phyloP scores from a whole-genome alignment of 1,140 invertebrate genomes.

The Aphelinus atriplicis region DNA sequence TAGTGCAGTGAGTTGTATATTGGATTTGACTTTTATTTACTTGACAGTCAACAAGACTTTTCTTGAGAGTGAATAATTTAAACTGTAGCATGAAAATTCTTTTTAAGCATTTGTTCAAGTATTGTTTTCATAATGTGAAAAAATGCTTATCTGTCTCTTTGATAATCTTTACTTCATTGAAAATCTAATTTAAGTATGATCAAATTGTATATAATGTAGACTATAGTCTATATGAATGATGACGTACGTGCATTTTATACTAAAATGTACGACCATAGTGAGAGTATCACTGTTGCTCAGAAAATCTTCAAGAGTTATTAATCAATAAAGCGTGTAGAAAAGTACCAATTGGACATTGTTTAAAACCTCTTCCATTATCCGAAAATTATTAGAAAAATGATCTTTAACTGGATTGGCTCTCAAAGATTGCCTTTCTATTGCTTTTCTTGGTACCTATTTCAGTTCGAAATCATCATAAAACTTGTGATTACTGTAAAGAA shows the following conservation, averaged over 20 bases:
- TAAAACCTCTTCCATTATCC: too few species aligned
- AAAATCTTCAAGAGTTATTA: background rate
- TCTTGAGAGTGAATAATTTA: too few species aligned
- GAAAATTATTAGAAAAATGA: too few species aligned
- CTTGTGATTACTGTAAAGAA: too few species aligned
- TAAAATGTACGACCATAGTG: constrained; percentile 35
- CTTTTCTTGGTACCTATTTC: too few species aligned
- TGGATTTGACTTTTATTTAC: constrained; percentile 20
- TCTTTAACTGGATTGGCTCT: too few species aligned
- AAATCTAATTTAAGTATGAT: constrained; percentile 19
- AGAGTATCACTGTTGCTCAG: constrained; percentile 16
- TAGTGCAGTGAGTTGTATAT: constrained; percentile 13
- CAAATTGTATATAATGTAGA: constrained; percentile 53
- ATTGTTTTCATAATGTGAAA: constrained; percentile 19
- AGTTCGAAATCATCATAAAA: too few species aligned
- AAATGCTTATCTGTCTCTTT: background rate
- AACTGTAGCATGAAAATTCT: too few species aligned
- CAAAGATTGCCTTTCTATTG: too few species aligned
- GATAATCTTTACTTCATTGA: constrained; percentile 16
- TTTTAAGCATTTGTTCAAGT: too few species aligned
- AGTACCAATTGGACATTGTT: too few species aligned
- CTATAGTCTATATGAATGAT: constrained; percentile 55
- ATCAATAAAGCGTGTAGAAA: constrained; percentile 28
- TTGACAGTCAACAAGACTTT: too few species aligned
- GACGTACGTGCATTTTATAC: constrained; percentile 36